phyloP scores from a whole-genome alignment of 1,140 invertebrate species.

The Galleria mellonella region DNA sequence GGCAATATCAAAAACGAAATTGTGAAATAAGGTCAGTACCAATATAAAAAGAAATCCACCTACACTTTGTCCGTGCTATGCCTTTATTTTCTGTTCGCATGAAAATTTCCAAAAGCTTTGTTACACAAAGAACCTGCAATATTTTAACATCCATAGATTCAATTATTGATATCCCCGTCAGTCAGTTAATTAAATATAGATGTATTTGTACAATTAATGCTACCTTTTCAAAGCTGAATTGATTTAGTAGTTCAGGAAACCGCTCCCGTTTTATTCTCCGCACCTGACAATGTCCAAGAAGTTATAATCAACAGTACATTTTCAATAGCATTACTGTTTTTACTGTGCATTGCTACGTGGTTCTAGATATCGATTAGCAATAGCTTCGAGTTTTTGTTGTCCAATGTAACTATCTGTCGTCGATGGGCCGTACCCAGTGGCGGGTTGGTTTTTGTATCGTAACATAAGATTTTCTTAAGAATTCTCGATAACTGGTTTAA shows the following conservation, averaged over 20 bases:
- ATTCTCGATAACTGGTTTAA: constrained; percentile 1
- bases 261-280: not conserved
- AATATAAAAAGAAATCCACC: too few species aligned
- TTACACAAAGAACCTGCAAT: too few species aligned
- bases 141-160: too few species aligned
- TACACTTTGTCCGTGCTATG: too few species aligned
- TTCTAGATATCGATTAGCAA: constrained; percentile 22
- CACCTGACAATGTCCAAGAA: too few species aligned
- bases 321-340: constrained; percentile 1
- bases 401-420: constrained; percentile 5
- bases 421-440: constrained; percentile 13
- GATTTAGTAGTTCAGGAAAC: constrained; percentile 1
- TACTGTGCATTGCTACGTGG: constrained; percentile 7
- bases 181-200: too few species aligned
- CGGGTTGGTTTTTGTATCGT: constrained; percentile 28
- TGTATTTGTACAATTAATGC: too few species aligned
- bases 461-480: constrained; percentile 1
- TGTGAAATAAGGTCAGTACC: too few species aligned
- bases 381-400: constrained; percentile 15
- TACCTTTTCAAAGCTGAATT: not conserved
- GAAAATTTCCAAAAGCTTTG: too few species aligned
- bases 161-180: too few species aligned
- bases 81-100: too few species aligned
- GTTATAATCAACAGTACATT: not conserved
- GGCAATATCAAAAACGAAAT: too few species aligned